Evolutionary conservation across 2,797 vertebrate species (phyloP), one percentile per base, ranked within the genome.

Genomic region (Craterocephalus amniculus): DNA sequence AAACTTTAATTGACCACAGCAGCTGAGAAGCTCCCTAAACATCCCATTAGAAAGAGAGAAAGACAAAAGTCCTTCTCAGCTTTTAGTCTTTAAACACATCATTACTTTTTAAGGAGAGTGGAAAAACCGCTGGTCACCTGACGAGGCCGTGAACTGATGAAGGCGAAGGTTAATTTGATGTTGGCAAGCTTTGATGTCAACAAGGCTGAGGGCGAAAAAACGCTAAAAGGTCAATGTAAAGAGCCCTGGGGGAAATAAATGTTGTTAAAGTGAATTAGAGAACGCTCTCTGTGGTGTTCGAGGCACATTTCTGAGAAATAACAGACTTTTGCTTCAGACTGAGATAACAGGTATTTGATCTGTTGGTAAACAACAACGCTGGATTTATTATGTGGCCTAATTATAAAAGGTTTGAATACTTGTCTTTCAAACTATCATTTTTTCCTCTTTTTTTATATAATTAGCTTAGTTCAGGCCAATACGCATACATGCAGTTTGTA

Each of bases 151-250:
- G 10, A 20, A 16, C 22, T 32, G 56, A 65, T 6, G 7, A 20
- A 18, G 51, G 31, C 35, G 34, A 69, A 52, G 51, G 55, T 64
- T 54, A n/a, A 64, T 59, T 14, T 34, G 49, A 16, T 57, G 38
- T 40, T 32, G 8, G 13, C n/a, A 14, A 31, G 29, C 18, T 4
- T 52, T 54, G 24, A 54, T 54, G 51, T 54, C 51, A 16, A 52
- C 43, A 63, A 36, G 14, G 29, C 48, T 1, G 12, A 43, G 40
- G 6, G 0, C 18, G 3, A 11, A 31, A 12, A 54, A 35, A 12
- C 38, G 24, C 45, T 36, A 32, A 61, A 66, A 20, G 59, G 49
- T 64, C 20, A 22, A n/a, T n/a, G 49, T 6, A 58, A 59, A 16
- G 0, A 20, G 29, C 66, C 49, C 51, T 40, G n/a, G 49, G 29